A percentile compares a stretch with the other conserved stretches of the same genome.
Evolutionary conservation across 2,113 vertebrate genomes (phyloP).

Genomic region (Cinclus mexicanus): DNA sequence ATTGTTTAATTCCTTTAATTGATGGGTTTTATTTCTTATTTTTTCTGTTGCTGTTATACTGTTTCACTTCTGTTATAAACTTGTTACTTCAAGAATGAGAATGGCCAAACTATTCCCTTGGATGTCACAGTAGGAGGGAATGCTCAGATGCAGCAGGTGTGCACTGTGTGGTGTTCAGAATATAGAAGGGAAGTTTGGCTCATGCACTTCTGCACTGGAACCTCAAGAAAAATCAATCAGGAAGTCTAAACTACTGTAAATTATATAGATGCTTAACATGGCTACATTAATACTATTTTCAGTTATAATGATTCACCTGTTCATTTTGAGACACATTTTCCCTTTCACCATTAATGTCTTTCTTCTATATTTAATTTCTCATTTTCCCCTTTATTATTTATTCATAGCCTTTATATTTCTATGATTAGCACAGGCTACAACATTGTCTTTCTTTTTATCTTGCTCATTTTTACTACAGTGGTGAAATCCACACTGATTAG

Average conservation of each 20-base stretch:
- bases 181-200: neutral
- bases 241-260: neutral
- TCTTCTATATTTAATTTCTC: slow-evolving; percentile 29
- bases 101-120: neutral
- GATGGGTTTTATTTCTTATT: neutral
- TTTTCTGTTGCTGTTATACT: neutral
- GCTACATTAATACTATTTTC: neutral
- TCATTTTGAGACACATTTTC: slow-evolving; percentile 4
- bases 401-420: slow-evolving; percentile 56
- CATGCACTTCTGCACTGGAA: neutral
- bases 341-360: neutral
- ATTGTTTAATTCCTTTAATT: neutral
- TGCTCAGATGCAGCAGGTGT: neutral
- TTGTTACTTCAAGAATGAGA: neutral
- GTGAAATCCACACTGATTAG: neutral
- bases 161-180: neutral
- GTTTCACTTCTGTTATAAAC: neutral
- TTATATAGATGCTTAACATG: neutral
- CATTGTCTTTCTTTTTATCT: slow-evolving; percentile 47
- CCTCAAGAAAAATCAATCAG: neutral
- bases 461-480: slow-evolving; percentile 15
- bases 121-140: neutral
- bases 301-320: neutral
- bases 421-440: slow-evolving; percentile 40
- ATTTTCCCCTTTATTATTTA: slow-evolving; percentile 31